phyloP scores from a whole-genome alignment of 2,113 vertebrate genomes.

The Melanostigma gelatinosum region DNA sequence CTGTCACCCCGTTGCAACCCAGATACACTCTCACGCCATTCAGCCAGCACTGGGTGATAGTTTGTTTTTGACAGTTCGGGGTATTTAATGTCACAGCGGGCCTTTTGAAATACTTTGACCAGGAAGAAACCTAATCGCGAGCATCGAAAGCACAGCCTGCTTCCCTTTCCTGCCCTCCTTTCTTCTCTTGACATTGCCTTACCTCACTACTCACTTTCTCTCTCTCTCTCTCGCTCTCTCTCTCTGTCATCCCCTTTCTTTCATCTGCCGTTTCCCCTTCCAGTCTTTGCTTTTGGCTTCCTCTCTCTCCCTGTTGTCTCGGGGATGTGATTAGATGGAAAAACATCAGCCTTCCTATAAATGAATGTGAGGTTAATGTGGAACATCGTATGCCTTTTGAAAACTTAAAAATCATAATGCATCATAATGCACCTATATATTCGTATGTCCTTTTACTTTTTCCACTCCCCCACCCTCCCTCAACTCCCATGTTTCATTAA shows the following conservation, averaged over 20 bases:
- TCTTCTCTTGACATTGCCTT: conserved; percentile 50
- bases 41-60: conserved; percentile 49
- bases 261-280: conserved; percentile 51
- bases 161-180: conserved; percentile 69
- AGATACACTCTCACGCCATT: conserved; percentile 28
- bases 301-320: conserved; percentile 40
- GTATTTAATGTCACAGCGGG: conserved; percentile 69
- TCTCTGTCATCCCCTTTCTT: conserved; percentile 54
- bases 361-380: background rate
- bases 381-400: conserved; percentile 7
- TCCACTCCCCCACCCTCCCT: background rate
- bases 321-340: conserved; percentile 48
- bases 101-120: conserved; percentile 77
- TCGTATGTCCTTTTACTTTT: background rate
- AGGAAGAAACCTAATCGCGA: conserved; percentile 64
- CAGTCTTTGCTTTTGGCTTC: conserved; percentile 51
- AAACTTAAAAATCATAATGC: background rate
- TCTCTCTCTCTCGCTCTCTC: conserved; percentile 22
- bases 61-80: conserved; percentile 65
- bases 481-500: conserved; percentile 68
- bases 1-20: conserved; percentile 25
- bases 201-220: conserved; percentile 33
- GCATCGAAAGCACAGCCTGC: conserved; percentile 67
- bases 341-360: conserved; percentile 13
- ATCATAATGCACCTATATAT: background rate